Evolutionary conservation across 1,140 invertebrate genomes (phyloP), one percentile per base, ranked within the genome.

Genomic region (Scaptomyza montana): DNA sequence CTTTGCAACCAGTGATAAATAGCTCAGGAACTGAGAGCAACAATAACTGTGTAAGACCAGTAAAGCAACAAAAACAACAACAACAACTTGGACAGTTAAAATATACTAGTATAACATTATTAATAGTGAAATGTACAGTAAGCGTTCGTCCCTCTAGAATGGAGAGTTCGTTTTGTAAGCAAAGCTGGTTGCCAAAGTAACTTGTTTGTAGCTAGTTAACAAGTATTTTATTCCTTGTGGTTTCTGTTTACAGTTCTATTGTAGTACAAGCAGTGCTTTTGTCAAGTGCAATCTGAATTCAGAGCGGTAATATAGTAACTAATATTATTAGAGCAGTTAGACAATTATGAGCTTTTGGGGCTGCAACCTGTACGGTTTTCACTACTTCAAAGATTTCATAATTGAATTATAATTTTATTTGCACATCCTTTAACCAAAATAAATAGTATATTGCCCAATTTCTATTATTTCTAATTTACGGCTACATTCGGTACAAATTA

Each of bases 1-100:
- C 80, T 75, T 76, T 47, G 33, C 47, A 63, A 56, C 47, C 45
- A 65, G 41, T 84, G 80, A 72, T 76, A 72, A 68, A 70, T 46
- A 67, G 70, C 46, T 36, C 13, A 19, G 49, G 39, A 62, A 74
- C 19, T 55, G 50, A 36, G 16, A 50, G n/a, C 45, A 12, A 49
- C 16, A 47, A 47, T 30, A 61, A 39, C 16, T 25, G 21, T 25
- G 36, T 25, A 51, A 46, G 7, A 19, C 47, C 16, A 16, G 16
- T 16, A 16, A 16, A 0, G 16, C 10, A 13, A 55, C 33, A 39
- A 46, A 12, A 47, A 47, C 46, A 61, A 39, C 10, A 55, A 53
- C 63, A 60, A 46, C 46, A 70, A 69, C 33, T 51, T 46, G 39
- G 61, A 51, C 54, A 50, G 54, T 54, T 16, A 57, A 46, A 57